phyloP scores from a whole-genome alignment of 2,797 vertebrate species.

The Catharus ustulatus region DNA sequence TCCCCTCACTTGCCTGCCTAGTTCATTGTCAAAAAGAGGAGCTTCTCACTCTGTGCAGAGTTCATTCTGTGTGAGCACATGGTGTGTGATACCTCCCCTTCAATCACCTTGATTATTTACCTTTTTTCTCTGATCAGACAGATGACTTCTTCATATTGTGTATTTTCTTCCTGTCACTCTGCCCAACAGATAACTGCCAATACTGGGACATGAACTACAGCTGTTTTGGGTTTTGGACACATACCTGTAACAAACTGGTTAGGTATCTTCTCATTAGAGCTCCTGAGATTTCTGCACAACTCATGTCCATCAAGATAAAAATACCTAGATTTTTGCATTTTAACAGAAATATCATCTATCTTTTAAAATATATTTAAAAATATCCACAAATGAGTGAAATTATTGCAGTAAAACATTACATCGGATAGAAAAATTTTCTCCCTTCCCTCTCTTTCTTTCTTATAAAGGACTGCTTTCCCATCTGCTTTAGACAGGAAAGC shows the following conservation, averaged over 20 bases:
- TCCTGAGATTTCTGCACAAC: conserved; percentile 15
- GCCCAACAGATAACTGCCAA: neutral
- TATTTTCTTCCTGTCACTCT: neutral
- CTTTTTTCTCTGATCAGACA: conserved; percentile 1
- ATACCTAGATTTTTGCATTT: neutral
- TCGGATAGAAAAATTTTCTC: neutral
- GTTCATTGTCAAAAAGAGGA: conserved; percentile 43
- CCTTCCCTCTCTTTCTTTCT: neutral
- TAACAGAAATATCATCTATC: neutral
- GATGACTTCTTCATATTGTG: neutral
- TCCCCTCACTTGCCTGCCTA: conserved; percentile 51
- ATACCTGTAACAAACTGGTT: conserved; percentile 1
- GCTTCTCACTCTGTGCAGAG: neutral
- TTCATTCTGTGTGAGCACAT: conserved; percentile 15
- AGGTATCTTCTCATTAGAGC: conserved; percentile 29
- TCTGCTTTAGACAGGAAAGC: conserved; percentile 19
- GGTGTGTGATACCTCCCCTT: conserved; percentile 2
- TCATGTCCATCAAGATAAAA: neutral
- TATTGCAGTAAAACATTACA: neutral
- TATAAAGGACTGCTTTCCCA: neutral
- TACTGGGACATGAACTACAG: neutral
- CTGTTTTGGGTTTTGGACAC: conserved; percentile 10
- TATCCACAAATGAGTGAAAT: neutral
- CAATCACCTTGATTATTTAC: neutral
- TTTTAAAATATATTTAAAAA: conserved; percentile 7